Conservation (phyloP, 2,113 vertebrate species). For the Scalopus aquaticus region DNA sequence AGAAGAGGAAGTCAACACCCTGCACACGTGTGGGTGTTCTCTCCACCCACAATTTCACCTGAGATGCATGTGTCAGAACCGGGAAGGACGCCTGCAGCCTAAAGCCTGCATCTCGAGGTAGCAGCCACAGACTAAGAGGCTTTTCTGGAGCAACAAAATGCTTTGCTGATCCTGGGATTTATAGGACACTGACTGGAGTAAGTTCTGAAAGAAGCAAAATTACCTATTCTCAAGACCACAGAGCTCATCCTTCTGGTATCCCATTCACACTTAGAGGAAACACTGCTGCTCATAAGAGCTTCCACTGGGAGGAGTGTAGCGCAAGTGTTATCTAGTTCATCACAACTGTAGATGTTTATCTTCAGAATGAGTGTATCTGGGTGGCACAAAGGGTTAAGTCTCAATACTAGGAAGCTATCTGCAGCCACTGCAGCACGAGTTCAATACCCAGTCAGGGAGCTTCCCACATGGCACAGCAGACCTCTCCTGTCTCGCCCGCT, state of each 20-base stretch:
- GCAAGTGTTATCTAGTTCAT: neutral
- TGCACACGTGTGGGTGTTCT: neutral
- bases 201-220: neutral
- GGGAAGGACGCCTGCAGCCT: neutral
- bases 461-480: too few species aligned
- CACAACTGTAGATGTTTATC: rapidly evolving
- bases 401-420: too few species aligned
- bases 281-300: neutral
- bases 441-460: too few species aligned
- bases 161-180: neutral
- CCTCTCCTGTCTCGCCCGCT: too few species aligned
- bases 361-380: neutral
- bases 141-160: neutral
- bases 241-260: neutral
- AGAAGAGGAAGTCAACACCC: neutral
- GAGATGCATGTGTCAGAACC: neutral
- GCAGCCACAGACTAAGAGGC: neutral
- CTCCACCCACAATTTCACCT: neutral
- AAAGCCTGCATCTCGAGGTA: neutral
- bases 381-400: too few species aligned
- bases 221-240: neutral
- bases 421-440: too few species aligned
- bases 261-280: neutral
- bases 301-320: neutral
- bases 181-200: neutral